Percentiles rank a stretch among this genome's conserved stretches.
These are phyloP conservation scores for Sphecodes monilicornis DNA, from an alignment of 2,888 invertebrate genomes.

Conservation along the genomic window DNA sequence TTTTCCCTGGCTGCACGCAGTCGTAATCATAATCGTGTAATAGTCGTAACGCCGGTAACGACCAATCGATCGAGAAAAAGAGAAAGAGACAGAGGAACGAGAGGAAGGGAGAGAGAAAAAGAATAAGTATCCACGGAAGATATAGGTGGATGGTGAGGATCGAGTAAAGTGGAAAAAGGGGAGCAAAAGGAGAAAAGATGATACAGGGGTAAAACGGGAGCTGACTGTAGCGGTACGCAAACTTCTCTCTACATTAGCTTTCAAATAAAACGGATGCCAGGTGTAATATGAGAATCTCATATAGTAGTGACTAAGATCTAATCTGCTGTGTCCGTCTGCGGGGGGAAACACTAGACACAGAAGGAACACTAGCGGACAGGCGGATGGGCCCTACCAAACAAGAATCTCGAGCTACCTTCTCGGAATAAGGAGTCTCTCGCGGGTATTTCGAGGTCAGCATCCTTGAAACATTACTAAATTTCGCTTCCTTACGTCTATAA, in stretches of 20 bases:
- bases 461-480: conserved; percentile 67
- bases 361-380: conserved; percentile 68
- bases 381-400: conserved; percentile 68
- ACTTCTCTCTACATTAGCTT: conserved; percentile 70
- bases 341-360: conserved; percentile 81
- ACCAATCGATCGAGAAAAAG: conserved; percentile 7
- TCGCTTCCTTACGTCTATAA: conserved; percentile 16
- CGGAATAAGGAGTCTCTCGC: conserved; percentile 68
- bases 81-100: background rate
- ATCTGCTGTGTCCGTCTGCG: conserved; percentile 80
- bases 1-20: conserved; percentile 48
- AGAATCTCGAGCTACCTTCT: conserved; percentile 75
- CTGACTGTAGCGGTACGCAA: conserved; percentile 75
- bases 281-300: conserved; percentile 82
- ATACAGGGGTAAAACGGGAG: conserved; percentile 78
- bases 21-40: conserved; percentile 77
- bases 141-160: conserved; percentile 15
- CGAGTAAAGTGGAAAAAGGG: background rate
- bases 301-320: conserved; percentile 82
- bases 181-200: conserved; percentile 43
- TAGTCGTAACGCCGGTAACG: conserved; percentile 72
- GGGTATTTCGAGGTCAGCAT: conserved; percentile 65
- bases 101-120: background rate
- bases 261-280: conserved; percentile 72
- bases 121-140: background rate